Evolutionary conservation across 2,113 vertebrate species (phyloP), one percentile per base, ranked within the genome.

Genomic region (Aix galericulata): DNA sequence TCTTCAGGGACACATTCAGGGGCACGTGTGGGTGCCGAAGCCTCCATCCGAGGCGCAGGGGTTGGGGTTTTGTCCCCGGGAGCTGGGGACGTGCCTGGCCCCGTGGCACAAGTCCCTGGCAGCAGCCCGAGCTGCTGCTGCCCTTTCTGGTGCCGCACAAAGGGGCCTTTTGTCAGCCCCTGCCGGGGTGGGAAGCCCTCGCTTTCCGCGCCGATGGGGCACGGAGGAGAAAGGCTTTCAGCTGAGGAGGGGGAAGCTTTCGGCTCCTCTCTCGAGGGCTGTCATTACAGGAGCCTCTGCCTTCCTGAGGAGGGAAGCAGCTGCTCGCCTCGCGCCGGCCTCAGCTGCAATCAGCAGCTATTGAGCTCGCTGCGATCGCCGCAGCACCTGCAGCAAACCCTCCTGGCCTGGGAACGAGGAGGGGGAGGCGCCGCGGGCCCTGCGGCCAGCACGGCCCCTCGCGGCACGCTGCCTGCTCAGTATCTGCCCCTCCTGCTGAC

Each of bases 21-120:
- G 40, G 5, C 40, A 13, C 40, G 40, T 40, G 40, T 40, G 40
- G 40, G 40, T 40, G 40, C 40, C 5, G 40, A 40, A 40, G 46
- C 60, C 25, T 25, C 59, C 9, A 0, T 13, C 40, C 1, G 1
- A 15, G 9, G 0, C 2, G 63, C 38, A 40, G 38, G 34, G 46
- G 27, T 36, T 17, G 36, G 34, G 44, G 16, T 23, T 12, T 31
- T 9, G 2, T 14, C 53, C n/a, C 22, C 29, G 31, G 42, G 17
- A 46, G 36, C 38, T n/a, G 1, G 1, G 82, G 74, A 22, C 0
- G 3, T 40, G 40, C 58, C 31, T 12, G 42, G 21, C 66, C 18
- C 44, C 2, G 1, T 22, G 31, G 16, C n/a, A 18, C 32, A 14
- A 25, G 13, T 26, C 59, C 59, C 27, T 56, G 53, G 14, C 53